Evolutionary conservation across 2,888 invertebrate genomes (phyloP).

Genomic region (Camptogramma bilineatum): DNA sequence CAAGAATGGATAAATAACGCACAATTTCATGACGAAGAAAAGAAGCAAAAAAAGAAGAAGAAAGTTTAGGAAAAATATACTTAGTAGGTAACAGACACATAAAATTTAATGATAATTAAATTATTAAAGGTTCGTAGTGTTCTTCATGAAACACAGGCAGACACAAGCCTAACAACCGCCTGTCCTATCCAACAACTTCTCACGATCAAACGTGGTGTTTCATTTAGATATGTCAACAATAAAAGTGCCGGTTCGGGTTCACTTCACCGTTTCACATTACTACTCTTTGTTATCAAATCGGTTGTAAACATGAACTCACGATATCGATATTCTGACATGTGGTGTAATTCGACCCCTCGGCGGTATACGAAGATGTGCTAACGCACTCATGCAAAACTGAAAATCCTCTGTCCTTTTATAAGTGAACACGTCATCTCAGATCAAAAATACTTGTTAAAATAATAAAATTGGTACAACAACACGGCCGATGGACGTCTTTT

Average conservation of each 20-base stretch:
- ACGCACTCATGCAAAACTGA: too few species aligned
- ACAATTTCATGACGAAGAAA: too few species aligned
- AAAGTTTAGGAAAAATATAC: too few species aligned
- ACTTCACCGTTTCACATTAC: slow-evolving; percentile 56
- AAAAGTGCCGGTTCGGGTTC: slow-evolving; percentile 49
- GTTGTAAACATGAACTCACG: slow-evolving; percentile 46
- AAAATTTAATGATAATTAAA: too few species aligned
- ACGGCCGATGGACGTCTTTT: too few species aligned
- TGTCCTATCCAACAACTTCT: slow-evolving; percentile 48
- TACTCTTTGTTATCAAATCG: slow-evolving; percentile 56
- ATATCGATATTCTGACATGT: slow-evolving; percentile 30
- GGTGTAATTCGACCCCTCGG: slow-evolving; percentile 25
- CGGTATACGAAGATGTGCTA: too few species aligned
- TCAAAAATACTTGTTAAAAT: too few species aligned
- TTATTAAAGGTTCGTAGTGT: background rate
- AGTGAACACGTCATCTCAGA: background rate
- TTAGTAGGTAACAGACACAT: too few species aligned
- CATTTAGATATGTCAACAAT: slow-evolving; percentile 54
- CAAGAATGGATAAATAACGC: too few species aligned
- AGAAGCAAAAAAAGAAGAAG: too few species aligned
- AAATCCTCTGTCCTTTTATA: slow-evolving; percentile 1
- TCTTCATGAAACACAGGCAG: slow-evolving; percentile 13
- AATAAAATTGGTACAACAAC: too few species aligned
- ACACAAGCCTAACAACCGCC: slow-evolving; percentile 18
- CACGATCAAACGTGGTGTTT: slow-evolving; percentile 50